Percentiles rank a stretch among this genome's conserved stretches.
Conservation (phyloP, 2,797 vertebrate genomes). For the Paedocypris micromegethes region DNA sequence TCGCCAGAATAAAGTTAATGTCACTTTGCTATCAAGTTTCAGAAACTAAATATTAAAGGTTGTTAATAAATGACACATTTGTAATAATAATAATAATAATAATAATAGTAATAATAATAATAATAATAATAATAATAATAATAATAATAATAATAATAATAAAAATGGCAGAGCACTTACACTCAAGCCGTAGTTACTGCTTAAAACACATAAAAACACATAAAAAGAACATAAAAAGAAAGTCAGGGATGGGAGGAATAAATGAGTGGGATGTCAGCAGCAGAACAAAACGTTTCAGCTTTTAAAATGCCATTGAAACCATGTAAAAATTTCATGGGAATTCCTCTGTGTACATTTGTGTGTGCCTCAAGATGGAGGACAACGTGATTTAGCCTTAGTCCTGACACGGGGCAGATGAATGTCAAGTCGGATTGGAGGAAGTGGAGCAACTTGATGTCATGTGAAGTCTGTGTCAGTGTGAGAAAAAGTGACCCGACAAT, state of each 20-base stretch:
- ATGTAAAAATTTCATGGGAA: slow-evolving; percentile 5
- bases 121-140: too few species aligned
- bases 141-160: too few species aligned
- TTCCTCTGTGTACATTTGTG: slow-evolving; percentile 30
- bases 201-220: neutral
- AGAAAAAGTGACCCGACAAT: slow-evolving; percentile 27
- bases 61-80: too few species aligned
- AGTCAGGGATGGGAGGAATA: neutral
- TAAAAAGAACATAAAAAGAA: neutral
- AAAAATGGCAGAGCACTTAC: too few species aligned
- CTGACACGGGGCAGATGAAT: slow-evolving; percentile 17
- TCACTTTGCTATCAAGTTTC: too few species aligned
- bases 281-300: slow-evolving; percentile 19
- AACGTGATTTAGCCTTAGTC: slow-evolving; percentile 41
- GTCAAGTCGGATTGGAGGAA: slow-evolving; percentile 17
- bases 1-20: too few species aligned
- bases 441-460: slow-evolving; percentile 30
- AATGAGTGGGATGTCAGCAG: slow-evolving; percentile 1
- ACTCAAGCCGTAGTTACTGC: neutral
- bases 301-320: slow-evolving; percentile 6
- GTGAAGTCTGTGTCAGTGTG: slow-evolving; percentile 24
- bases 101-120: too few species aligned
- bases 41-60: too few species aligned
- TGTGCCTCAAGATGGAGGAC: slow-evolving; percentile 35
- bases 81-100: too few species aligned